Percentiles rank a stretch among this genome's conserved stretches.
Conservation (phyloP, 2,888 invertebrate species). For the Callimorpha dominula region DNA sequence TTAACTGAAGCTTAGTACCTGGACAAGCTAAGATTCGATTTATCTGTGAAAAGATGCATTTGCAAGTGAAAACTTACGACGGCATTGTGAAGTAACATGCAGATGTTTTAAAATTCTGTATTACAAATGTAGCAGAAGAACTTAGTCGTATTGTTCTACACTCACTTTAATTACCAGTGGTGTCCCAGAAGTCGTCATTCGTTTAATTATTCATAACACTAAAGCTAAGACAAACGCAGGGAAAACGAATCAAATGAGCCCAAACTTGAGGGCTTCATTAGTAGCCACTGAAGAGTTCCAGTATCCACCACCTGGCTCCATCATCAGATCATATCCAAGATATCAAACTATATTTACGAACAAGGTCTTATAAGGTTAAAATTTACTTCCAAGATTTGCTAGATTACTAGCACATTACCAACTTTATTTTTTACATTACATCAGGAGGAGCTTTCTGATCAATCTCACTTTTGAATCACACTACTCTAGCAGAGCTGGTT, state of each 20-base stretch:
- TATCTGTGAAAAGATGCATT: slow-evolving; percentile 9
- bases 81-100: not conserved
- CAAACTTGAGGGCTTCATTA: too few relatives aligned
- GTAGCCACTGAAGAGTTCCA: too few relatives aligned
- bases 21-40: slow-evolving; percentile 5
- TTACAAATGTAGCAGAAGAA: not conserved
- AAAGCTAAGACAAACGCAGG: too few relatives aligned
- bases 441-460: not conserved
- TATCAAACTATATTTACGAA: too few relatives aligned
- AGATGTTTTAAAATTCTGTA: not conserved
- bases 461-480: not conserved
- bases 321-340: too few relatives aligned
- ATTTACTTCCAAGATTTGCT: not conserved
- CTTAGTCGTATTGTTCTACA: not conserved
- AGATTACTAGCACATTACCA: not conserved
- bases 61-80: slow-evolving; percentile 9
- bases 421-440: not conserved
- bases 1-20: not conserved
- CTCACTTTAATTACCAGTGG: not conserved
- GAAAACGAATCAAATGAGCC: too few relatives aligned
- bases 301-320: too few relatives aligned
- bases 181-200: not conserved
- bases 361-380: too few relatives aligned
- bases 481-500: not conserved
- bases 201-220: not conserved